Percentiles rank a stretch among this genome's conserved stretches.
Evolutionary conservation across 2,888 invertebrate genomes (phyloP).

Genomic region (Thymelicus lineola): DNA sequence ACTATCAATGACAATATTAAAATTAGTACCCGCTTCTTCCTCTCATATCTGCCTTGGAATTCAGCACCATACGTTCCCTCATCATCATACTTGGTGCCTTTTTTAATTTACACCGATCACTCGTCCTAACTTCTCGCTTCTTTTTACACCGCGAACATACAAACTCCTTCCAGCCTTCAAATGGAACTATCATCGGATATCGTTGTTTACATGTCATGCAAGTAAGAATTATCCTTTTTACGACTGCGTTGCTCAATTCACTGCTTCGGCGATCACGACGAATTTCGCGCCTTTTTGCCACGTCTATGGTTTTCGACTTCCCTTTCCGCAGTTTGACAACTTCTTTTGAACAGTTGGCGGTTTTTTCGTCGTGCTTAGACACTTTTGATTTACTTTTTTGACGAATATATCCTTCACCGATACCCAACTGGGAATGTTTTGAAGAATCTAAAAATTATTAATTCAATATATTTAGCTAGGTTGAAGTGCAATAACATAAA

Average conservation of each 20-base stretch:
- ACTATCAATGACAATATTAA: too few relatives aligned
- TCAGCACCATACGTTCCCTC: constrained; percentile 49
- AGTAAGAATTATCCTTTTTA: constrained; percentile 47
- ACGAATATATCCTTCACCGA: constrained; percentile 38
- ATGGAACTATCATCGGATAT: constrained; percentile 54
- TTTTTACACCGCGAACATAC: constrained; percentile 63
- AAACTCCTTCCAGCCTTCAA: constrained; percentile 50
- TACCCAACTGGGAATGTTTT: constrained; percentile 42
- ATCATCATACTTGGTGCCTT: constrained; percentile 47
- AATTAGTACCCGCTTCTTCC: constrained; percentile 48
- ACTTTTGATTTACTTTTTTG: background rate
- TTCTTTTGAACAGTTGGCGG: constrained; percentile 5
- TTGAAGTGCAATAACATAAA: too few relatives aligned
- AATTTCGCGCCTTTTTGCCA: constrained; percentile 36
- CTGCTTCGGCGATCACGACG: constrained; percentile 36
- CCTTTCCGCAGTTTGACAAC: constrained; percentile 29
- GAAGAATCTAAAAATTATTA: constrained; percentile 40
- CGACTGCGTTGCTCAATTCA: constrained; percentile 38
- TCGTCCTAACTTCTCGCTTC: constrained; percentile 42
- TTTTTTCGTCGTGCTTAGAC: constrained; percentile 1
- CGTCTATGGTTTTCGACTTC: constrained; percentile 33
- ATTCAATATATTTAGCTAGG: background rate
- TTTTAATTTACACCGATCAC: constrained; percentile 48
- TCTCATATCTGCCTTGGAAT: constrained; percentile 48
- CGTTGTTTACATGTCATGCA: constrained; percentile 50